Evolutionary conservation across 2,797 vertebrate genomes (phyloP).

Genomic region (Sebastes kiyomatsui): DNA sequence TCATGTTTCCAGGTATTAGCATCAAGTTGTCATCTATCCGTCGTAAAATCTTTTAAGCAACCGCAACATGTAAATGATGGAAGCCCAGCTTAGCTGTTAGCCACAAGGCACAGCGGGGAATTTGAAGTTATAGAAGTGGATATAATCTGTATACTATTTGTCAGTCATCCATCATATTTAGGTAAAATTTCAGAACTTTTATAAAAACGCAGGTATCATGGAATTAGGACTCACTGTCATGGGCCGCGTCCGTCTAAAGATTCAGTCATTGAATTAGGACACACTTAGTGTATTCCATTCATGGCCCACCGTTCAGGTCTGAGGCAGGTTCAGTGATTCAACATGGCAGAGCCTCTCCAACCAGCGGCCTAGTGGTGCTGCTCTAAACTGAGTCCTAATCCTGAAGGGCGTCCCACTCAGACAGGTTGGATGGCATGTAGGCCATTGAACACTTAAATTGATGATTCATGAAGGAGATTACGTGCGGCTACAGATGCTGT

Average conservation of each 20-base stretch:
- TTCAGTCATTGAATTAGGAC: background rate
- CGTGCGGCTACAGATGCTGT: constrained; percentile 30
- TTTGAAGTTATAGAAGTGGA: background rate
- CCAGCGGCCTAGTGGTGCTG: background rate
- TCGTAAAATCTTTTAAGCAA: background rate
- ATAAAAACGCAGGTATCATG: no score
- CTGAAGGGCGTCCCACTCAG: constrained; percentile 5
- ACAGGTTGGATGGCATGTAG: constrained; percentile 12
- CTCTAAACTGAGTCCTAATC: constrained; percentile 23
- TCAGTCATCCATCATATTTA: background rate
- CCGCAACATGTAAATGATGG: background rate
- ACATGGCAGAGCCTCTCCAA: background rate
- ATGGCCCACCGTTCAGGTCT: background rate
- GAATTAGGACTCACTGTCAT: no score
- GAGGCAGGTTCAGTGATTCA: constrained; percentile 17
- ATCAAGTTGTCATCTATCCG: background rate
- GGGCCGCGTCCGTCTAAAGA: background rate
- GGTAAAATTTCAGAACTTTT: no score
- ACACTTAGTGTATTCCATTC: constrained; percentile 4
- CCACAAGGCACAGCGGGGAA: background rate
- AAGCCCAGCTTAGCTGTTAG: background rate
- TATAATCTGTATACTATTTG: background rate
- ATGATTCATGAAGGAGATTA: constrained; percentile 41
- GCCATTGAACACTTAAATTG: constrained; percentile 34
- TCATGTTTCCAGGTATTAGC: background rate